Evolutionary conservation across 1,140 invertebrate genomes (phyloP).

Genomic region (Eriocheir sinensis): DNA sequence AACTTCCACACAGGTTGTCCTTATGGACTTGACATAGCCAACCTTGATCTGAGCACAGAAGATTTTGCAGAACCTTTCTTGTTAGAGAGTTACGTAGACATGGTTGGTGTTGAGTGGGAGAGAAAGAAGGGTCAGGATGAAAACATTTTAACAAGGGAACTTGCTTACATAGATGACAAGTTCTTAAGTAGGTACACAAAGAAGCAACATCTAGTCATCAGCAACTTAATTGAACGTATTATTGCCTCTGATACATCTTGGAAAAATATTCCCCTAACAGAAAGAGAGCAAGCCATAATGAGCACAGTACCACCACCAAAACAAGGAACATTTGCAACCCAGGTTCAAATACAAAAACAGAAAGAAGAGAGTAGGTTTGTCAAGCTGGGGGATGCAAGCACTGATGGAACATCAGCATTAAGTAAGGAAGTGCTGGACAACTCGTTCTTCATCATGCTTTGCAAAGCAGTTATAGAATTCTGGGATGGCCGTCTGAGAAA

Average conservation of each 20-base stretch:
- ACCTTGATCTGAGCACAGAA: slow-evolving; percentile 46
- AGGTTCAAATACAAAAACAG: slow-evolving; percentile 53
- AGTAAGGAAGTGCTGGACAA: not conserved
- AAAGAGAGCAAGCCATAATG: slow-evolving; percentile 48
- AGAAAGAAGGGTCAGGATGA: slow-evolving; percentile 61
- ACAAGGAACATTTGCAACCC: not conserved
- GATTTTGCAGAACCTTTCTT: slow-evolving; percentile 63
- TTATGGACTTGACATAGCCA: slow-evolving; percentile 58
- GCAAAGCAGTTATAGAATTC: slow-evolving; percentile 42
- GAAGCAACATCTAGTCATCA: slow-evolving; percentile 51
- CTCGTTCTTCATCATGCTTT: slow-evolving; percentile 46
- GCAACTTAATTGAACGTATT: slow-evolving; percentile 33
- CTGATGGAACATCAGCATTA: no score
- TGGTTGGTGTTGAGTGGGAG: slow-evolving; percentile 71
- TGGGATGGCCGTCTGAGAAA: slow-evolving; percentile 57
- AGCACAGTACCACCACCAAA: slow-evolving; percentile 43
- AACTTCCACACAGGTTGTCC: slow-evolving; percentile 46
- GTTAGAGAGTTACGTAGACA: slow-evolving; percentile 64
- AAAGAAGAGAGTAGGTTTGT: slow-evolving; percentile 23
- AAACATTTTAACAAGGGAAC: slow-evolving; percentile 47
- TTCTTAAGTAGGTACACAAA: slow-evolving; percentile 61
- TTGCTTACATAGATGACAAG: slow-evolving; percentile 65
- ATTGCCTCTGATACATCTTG: slow-evolving; percentile 54
- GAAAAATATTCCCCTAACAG: slow-evolving; percentile 38
- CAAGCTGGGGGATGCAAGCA: not conserved